phyloP scores from a whole-genome alignment of 2,113 vertebrate genomes.

The Pedetes capensis region DNA sequence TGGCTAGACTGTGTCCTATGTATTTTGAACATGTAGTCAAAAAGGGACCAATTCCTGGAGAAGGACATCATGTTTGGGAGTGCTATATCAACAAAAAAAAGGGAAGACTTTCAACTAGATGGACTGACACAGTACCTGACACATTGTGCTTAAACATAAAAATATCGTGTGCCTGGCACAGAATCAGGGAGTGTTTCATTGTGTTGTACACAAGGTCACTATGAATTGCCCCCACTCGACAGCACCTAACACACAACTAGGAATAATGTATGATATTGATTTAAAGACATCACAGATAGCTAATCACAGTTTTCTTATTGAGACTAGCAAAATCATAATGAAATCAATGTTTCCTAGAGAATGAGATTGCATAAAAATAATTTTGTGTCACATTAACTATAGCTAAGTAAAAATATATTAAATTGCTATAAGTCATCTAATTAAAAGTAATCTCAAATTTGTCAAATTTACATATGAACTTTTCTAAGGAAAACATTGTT shows the following conservation, averaged over 20 bases:
- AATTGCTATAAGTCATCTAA: neutral
- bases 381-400: neutral
- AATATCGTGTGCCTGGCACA: no score
- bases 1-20: no score
- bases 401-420: neutral
- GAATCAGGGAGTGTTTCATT: no score
- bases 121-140: no score
- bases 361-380: neutral
- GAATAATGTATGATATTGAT: neutral
- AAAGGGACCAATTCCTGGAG: no score
- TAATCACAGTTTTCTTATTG: neutral
- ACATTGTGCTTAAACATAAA: no score
- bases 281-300: neutral
- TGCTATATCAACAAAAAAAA: no score
- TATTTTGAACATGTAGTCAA: no score
- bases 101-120: no score
- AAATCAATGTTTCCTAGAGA: neutral
- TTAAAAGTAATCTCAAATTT: neutral
- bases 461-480: neutral
- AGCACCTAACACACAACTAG: neutral
- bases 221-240: no score
- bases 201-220: no score
- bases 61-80: no score
- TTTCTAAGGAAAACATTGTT: neutral
- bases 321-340: neutral